Conservation (phyloP, 2,113 vertebrate genomes). For the Hippopotamus amphibius region DNA sequence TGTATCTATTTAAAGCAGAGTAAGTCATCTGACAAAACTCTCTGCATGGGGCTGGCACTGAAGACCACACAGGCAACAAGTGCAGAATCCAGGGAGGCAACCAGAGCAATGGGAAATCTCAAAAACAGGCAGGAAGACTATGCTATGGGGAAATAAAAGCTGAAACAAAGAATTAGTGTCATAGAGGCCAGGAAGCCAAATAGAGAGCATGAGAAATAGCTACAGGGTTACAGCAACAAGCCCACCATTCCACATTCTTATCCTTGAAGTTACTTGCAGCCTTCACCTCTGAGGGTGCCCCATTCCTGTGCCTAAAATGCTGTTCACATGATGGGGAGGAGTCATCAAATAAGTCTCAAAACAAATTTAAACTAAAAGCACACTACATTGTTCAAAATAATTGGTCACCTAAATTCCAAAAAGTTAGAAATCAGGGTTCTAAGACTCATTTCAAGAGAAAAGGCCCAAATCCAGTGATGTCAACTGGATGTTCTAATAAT, state of each 20-base stretch:
- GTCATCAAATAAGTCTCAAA: slow-evolving; percentile 1
- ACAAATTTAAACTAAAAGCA: neutral
- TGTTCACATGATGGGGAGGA: neutral
- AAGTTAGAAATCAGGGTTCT: slow-evolving; percentile 34
- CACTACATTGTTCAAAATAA: neutral
- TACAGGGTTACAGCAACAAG: neutral
- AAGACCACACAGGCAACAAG: neutral
- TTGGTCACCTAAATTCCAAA: neutral
- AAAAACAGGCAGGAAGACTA: neutral
- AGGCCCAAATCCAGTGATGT: neutral
- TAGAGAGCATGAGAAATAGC: neutral
- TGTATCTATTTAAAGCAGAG: neutral
- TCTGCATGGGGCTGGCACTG: neutral
- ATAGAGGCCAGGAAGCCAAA: neutral
- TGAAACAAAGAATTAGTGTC: slow-evolving; percentile 22
- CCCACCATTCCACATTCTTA: neutral
- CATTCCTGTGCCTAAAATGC: neutral
- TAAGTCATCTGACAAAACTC: neutral
- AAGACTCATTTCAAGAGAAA: neutral
- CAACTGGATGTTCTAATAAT: slow-evolving; percentile 21
- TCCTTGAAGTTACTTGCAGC: neutral
- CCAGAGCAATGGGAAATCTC: neutral
- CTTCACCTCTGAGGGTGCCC: neutral
- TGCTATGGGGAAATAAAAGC: neutral
- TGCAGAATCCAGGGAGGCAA: neutral